Evolutionary conservation across 2,113 vertebrate species (phyloP).

Genomic region (Tringa solitaria): DNA sequence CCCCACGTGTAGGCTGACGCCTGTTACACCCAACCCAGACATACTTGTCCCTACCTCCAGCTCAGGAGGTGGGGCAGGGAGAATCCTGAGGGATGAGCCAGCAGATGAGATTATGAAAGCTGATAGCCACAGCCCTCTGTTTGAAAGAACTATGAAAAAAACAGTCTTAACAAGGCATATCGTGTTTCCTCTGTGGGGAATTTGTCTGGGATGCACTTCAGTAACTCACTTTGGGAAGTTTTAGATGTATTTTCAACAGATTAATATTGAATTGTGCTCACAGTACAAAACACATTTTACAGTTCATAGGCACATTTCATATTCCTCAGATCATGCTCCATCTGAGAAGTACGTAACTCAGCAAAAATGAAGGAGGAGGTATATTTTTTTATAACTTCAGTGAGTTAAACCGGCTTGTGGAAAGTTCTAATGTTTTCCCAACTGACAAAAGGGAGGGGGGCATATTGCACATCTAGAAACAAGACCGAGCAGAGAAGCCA

Average conservation of each 20-base stretch:
- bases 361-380: neutral
- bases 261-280: neutral
- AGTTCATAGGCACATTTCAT: neutral
- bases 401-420: neutral
- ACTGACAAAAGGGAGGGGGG: neutral
- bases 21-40: neutral
- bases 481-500: neutral
- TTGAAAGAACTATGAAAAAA: neutral
- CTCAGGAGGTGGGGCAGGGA: neutral
- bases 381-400: neutral
- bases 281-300: neutral
- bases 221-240: neutral
- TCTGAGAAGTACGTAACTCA: neutral
- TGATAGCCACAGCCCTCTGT: neutral
- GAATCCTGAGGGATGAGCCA: neutral
- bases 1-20: neutral
- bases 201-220: neutral
- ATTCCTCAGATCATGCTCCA: neutral
- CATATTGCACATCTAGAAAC: neutral
- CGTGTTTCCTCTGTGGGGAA: neutral
- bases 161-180: neutral
- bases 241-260: neutral
- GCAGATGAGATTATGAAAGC: neutral
- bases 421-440: neutral
- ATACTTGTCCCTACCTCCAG: neutral